These are phyloP conservation scores for Styela clava DNA, from an alignment of 23 tunicate genomes.

Conservation along the genomic window DNA sequence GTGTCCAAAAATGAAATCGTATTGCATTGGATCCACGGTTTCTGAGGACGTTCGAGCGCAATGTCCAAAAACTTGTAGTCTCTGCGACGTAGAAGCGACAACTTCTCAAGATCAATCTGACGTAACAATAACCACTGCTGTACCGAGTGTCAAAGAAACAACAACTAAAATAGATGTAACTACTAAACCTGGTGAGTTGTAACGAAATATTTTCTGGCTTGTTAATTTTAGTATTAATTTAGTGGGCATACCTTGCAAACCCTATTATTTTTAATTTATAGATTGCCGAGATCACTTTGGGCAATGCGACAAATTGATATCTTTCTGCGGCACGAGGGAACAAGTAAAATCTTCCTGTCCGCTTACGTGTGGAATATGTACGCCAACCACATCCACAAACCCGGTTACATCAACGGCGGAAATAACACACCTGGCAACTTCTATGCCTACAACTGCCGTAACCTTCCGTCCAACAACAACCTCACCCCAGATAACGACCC, in stretches of 20 bases:
- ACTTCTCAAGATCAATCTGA: not conserved
- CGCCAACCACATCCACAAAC: not conserved
- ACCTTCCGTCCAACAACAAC: not conserved
- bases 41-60: constrained; percentile 1
- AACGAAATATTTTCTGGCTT: too few relatives aligned
- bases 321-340: not conserved
- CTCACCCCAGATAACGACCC: not conserved
- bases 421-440: too few relatives aligned
- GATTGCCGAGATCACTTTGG: constrained; percentile 1
- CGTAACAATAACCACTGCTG: not conserved
- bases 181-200: not conserved
- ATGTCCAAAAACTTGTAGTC: constrained; percentile 19
- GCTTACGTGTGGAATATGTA: constrained; percentile 51
- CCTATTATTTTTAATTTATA: not conserved
- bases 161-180: not conserved
- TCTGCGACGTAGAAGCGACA: constrained; percentile 9
- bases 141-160: not conserved
- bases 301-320: not conserved
- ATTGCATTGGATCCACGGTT: constrained; percentile 6
- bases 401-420: too few relatives aligned
- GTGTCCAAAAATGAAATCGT: not conserved
- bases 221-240: too few relatives aligned
- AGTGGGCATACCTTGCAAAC: too few relatives aligned
- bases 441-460: not conserved
- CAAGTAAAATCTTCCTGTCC: constrained; percentile 43